Evolutionary conservation across 2,797 vertebrate genomes (phyloP).

Genomic region (Pangasius djambal): DNA sequence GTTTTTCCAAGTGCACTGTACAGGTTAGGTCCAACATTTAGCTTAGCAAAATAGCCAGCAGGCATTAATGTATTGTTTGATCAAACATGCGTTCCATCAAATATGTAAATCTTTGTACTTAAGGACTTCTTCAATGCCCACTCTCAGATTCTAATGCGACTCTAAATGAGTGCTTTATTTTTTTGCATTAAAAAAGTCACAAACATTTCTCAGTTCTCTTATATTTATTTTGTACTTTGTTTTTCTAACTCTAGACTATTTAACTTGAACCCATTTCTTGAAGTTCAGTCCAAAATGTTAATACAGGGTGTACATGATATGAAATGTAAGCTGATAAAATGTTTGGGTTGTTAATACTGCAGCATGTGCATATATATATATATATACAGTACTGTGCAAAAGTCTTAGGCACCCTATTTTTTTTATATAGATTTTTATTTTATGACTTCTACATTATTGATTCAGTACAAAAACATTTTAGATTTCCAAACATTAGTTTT

Average conservation of each 20-base stretch:
- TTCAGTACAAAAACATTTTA: too few species aligned
- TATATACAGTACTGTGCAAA: too few species aligned
- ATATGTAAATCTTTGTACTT: not conserved
- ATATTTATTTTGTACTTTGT: not conserved
- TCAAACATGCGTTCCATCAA: not conserved
- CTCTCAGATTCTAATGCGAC: not conserved
- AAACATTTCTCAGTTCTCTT: not conserved
- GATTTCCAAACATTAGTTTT: too few species aligned
- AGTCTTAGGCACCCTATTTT: too few species aligned
- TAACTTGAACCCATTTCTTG: not conserved
- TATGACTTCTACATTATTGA: too few species aligned
- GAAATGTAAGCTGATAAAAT: not conserved
- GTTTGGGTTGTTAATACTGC: not conserved
- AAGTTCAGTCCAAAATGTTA: not conserved
- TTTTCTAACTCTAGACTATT: not conserved
- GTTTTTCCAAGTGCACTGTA: slow-evolving; percentile 30
- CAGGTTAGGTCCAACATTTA: slow-evolving; percentile 33
- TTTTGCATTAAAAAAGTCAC: not conserved
- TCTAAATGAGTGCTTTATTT: not conserved
- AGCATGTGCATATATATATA: too few species aligned
- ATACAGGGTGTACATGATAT: not conserved
- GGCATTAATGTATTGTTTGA: not conserved
- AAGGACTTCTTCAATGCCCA: not conserved
- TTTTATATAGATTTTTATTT: too few species aligned
- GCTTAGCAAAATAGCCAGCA: slow-evolving; percentile 11